Evolutionary conservation across 1,140 invertebrate species (phyloP), one percentile per base, ranked within the genome.

Genomic region (Hyphantria cunea): DNA sequence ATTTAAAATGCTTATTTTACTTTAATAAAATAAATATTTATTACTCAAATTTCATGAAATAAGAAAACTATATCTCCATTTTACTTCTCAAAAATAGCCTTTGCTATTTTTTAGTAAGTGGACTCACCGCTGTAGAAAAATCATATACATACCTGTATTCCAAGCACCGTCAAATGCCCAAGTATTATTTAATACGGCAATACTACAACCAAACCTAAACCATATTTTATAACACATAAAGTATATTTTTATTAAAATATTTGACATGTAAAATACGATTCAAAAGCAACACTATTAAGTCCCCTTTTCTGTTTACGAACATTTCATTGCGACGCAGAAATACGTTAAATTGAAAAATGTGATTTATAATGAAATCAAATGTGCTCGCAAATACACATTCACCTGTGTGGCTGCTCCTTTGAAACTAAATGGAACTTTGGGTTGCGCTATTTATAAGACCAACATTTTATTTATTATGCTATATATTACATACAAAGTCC

Each of bases 141-240:
- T 64, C 52, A 17, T 55, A 49, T 49, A 44, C 17, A 49, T 49
- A 44, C 17, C 45, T 34, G 37, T 48, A 37, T 34, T 5, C 32
- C 3, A 55, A 55, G 33, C 31, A 53, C 37, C 47, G 47, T 42
- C 53, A 54, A 33, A 52, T 42, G 53, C n/a, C 39, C 41, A 33
- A 45, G 51, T 55, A 49, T 34, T 64, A 55, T 63, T 63, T 50
- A 64, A 64, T 49, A 55, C 42, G 39, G 25, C 34, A 9, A 8
- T 11, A 6, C 6, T 6, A 7, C 25, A 12, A 50, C 7, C 11
- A 2, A 55, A 12, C 32, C 50, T 33, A 2, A 32, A 64, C 45
- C 50, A 17, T 64, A 50, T 50, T 9, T 6, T 0, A 0, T 7
- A 17, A 5, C 7, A 0, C 7, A 9, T 17, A 48, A 17, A 11